These are phyloP conservation scores for Aplochiton taeniatus DNA, from an alignment of 2,797 vertebrate species.

Conservation along the genomic window DNA sequence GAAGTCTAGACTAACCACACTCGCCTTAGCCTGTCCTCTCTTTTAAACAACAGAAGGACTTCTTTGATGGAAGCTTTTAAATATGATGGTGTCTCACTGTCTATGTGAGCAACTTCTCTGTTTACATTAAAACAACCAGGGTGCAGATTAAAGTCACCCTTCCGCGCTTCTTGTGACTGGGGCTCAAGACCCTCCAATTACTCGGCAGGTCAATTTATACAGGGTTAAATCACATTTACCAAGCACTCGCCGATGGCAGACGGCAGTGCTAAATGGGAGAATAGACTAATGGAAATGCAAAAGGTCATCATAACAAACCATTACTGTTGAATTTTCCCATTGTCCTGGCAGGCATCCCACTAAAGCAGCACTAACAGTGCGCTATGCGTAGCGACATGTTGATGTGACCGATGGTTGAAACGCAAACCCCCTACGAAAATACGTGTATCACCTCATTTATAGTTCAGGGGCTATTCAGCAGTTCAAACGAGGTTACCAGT, in stretches of 20 bases:
- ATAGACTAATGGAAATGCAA: constrained; percentile 92
- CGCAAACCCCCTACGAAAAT: constrained; percentile 72
- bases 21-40: constrained; percentile 53
- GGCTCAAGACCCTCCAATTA: constrained; percentile 69
- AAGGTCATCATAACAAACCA: constrained; percentile 97
- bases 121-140: constrained; percentile 69
- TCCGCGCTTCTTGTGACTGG: constrained; percentile 79
- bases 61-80: constrained; percentile 71
- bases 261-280: constrained; percentile 59
- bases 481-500: too few species aligned
- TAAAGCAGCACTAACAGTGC: constrained; percentile 74
- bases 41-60: constrained; percentile 63
- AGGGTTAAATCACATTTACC: constrained; percentile 82
- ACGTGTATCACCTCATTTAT: too few species aligned
- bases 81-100: constrained; percentile 59
- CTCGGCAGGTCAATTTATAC: constrained; percentile 83
- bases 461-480: too few species aligned
- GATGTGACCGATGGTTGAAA: constrained; percentile 70
- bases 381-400: constrained; percentile 82
- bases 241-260: constrained; percentile 80
- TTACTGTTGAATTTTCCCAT: constrained; percentile 84
- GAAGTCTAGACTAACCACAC: constrained; percentile 65
- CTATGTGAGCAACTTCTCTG: constrained; percentile 75
- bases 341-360: constrained; percentile 76
- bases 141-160: constrained; percentile 83